Base-by-base conservation (phyloP, 64 coral and sea anemone species). In the Exaiptasia diaphana region DNA sequence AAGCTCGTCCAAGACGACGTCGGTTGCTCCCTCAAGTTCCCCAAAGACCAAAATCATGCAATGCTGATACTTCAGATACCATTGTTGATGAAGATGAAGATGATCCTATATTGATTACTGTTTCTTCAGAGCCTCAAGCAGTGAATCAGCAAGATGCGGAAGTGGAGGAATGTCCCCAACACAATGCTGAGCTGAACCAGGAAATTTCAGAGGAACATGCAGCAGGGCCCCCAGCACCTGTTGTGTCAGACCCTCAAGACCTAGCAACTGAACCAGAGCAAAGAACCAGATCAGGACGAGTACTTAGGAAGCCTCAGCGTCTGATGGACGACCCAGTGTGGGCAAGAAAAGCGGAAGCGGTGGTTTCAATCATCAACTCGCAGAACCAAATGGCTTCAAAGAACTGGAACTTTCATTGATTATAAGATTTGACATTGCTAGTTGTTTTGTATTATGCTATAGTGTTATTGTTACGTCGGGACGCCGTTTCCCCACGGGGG, bases 401-500 rank as follows among this genome's bases (percentile, higher is more conserved):
- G 41, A 74, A 74, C 9, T 71, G 13, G 67, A 46, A 46, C 43
- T 8, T 46, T 6, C 6, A 46, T 46, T 46, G 43, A 46, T 46
- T 46, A 46, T 46, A 46, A 44, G 71, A 49, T 18, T 75, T 41
- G 44, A 52, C 44, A 30, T 38, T 30, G 71, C 26, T 46, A 45
- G 39, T 20, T 43, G 69, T 74, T 74, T 49, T 50, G 43, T 29
- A 49, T 25, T 24, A 30, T 74, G 71, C 49, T 15, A 46, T 43
- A 42, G 26, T 26, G 48, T 48, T 74, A 23, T 28, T 74, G 42
- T 18, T 49, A 75, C 24, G 71, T 53, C 45, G 24, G 32, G 71
- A 75, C 23, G 45, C 71, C 71, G 71, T 75, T 75, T 75, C 71
- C 71, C 71, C 33, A 48, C 33, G 50, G 45, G 71, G 71, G 71